Evolutionary conservation across 2,113 vertebrate genomes (phyloP).

Genomic region (Sardina pilchardus): DNA sequence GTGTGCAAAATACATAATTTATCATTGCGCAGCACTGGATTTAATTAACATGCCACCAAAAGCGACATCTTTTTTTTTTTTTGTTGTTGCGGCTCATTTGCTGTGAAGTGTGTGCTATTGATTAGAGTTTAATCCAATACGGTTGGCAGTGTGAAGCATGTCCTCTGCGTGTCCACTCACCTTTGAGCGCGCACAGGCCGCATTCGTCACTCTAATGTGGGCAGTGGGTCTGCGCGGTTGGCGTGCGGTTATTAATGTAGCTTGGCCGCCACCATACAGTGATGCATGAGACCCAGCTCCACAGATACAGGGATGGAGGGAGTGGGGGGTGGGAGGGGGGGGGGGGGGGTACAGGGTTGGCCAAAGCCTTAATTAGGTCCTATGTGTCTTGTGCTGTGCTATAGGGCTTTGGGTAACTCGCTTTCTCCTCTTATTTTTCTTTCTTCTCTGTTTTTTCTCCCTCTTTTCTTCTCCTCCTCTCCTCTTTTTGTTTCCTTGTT

Average conservation of each 20-base stretch:
- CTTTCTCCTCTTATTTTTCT: neutral
- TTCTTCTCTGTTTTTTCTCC: neutral
- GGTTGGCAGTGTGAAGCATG: neutral
- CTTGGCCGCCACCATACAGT: neutral
- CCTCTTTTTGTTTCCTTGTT: neutral
- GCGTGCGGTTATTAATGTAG: neutral
- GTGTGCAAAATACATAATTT: neutral
- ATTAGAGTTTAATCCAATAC: neutral
- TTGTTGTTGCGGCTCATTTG: neutral
- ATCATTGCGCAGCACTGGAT: neutral
- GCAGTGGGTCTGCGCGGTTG: neutral
- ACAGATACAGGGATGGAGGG: neutral
- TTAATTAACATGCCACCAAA: neutral
- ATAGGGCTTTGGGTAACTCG: neutral
- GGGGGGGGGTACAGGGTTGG: neutral
- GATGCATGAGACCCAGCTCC: neutral
- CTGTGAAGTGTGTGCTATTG: neutral
- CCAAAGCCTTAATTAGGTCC: neutral
- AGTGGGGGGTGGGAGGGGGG: neutral
- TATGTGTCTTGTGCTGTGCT: neutral
- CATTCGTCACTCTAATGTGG: slow-evolving; percentile 22
- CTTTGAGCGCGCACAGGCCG: neutral
- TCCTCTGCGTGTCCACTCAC: neutral
- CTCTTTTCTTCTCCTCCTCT: neutral
- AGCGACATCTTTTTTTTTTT: neutral